A percentile compares a stretch with the other conserved stretches of the same genome.
phyloP scores from a whole-genome alignment of 2,888 invertebrate species.

The Acrocyrtus sp. region DNA sequence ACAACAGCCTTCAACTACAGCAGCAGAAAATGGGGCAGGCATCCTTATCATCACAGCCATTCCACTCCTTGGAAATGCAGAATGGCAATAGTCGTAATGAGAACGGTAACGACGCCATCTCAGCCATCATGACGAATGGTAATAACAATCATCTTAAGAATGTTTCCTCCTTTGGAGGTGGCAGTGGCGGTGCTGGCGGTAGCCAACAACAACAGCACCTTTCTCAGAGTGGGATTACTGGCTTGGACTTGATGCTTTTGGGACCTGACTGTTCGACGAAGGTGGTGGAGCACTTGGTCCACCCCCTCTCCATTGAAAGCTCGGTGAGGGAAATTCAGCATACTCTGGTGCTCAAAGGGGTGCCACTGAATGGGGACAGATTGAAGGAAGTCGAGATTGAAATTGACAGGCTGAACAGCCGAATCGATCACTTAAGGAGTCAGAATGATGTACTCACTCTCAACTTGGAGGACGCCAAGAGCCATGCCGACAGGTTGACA shows the following conservation, averaged over 20 bases:
- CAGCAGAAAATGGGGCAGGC: neutral
- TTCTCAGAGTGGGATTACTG: conserved; percentile 37
- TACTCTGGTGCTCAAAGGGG: conserved; percentile 64
- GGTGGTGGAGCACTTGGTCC: conserved; percentile 83
- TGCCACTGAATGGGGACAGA: conserved; percentile 66
- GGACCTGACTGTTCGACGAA: conserved; percentile 74
- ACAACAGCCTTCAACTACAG: too few species aligned
- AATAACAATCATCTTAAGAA: conserved; percentile 30
- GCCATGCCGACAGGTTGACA: conserved; percentile 76
- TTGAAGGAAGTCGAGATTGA: conserved; percentile 76
- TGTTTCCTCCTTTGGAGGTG: neutral
- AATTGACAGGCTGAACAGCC: conserved; percentile 75
- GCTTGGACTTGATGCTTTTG: conserved; percentile 38
- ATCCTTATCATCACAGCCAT: neutral
- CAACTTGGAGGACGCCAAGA: conserved; percentile 81
- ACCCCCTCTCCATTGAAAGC: conserved; percentile 76
- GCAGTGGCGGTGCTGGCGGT: neutral
- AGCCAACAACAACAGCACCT: conserved; percentile 20
- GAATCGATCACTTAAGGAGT: conserved; percentile 80
- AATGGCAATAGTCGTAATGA: conserved; percentile 21
- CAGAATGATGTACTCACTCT: conserved; percentile 81
- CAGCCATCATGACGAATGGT: conserved; percentile 19
- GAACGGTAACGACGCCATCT: conserved; percentile 22
- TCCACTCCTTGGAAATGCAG: conserved; percentile 5
- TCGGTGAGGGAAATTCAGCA: conserved; percentile 72